Evolutionary conservation across 2,113 vertebrate species (phyloP).

Genomic region (Halcyon malimbica): DNA sequence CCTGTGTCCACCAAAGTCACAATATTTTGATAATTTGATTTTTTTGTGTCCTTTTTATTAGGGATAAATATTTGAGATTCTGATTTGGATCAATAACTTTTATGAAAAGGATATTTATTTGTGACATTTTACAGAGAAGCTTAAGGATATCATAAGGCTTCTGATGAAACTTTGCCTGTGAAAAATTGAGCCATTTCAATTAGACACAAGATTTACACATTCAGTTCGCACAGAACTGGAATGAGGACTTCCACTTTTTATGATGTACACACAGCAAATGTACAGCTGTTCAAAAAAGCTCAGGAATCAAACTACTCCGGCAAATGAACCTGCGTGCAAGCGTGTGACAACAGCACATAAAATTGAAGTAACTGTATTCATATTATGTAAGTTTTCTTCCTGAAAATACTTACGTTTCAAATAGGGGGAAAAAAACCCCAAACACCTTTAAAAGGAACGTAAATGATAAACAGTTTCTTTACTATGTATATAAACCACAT

Average conservation of each 20-base stretch:
- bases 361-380: not conserved
- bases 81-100: not conserved
- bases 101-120: not conserved
- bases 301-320: not conserved
- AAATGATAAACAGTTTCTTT: not conserved
- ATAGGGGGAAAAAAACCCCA: not conserved
- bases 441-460: not conserved
- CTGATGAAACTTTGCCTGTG: not conserved
- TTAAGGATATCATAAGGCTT: not conserved
- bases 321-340: not conserved
- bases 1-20: not conserved
- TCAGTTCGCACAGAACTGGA: not conserved
- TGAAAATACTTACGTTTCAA: not conserved
- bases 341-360: not conserved
- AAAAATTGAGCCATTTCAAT: not conserved
- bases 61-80: not conserved
- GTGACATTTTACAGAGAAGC: not conserved
- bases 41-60: not conserved
- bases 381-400: not conserved
- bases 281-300: not conserved
- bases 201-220: not conserved
- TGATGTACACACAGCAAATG: not conserved
- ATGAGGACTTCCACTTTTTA: not conserved
- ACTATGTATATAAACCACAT: not conserved
- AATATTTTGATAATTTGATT: not conserved